Evolutionary conservation across 2,888 invertebrate genomes (phyloP).

Genomic region (Tinea trinotella): DNA sequence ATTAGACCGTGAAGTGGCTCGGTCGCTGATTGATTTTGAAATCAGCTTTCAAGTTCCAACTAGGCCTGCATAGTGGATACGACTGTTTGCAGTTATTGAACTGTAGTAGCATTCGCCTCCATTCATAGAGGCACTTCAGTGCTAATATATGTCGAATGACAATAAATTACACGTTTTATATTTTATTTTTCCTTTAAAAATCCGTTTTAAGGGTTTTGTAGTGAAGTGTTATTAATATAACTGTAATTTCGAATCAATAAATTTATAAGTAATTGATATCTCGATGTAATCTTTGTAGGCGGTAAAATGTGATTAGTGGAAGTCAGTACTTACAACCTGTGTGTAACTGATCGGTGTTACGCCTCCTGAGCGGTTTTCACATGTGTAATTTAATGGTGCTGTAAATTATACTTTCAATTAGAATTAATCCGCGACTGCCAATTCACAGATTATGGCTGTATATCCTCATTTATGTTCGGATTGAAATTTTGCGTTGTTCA

Average conservation of each 20-base stretch:
- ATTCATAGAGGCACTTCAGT: no score
- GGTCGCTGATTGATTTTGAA: no score
- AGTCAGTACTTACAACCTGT: conserved; percentile 3
- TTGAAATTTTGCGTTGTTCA: neutral
- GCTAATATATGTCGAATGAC: no score
- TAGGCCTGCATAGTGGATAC: no score
- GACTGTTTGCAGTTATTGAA: no score
- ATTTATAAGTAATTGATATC: conserved; percentile 6
- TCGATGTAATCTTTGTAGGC: conserved; percentile 5
- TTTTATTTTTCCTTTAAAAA: no score
- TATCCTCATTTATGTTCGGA: neutral
- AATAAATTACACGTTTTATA: no score
- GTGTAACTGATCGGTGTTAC: conserved; percentile 11
- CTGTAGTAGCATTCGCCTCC: no score
- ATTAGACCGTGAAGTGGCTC: no score
- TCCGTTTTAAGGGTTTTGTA: no score
- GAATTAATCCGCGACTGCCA: neutral
- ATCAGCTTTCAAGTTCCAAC: no score
- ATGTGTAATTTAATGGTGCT: conserved; percentile 12
- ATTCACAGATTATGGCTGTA: neutral
- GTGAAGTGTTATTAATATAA: conserved; percentile 1
- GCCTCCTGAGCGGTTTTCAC: conserved; percentile 11
- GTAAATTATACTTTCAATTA: conserved; percentile 10
- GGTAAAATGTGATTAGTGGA: conserved; percentile 15
- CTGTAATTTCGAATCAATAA: conserved; percentile 5